Base-by-base conservation (phyloP, 2,797 vertebrate species). In the Astyanax mexicanus region DNA sequence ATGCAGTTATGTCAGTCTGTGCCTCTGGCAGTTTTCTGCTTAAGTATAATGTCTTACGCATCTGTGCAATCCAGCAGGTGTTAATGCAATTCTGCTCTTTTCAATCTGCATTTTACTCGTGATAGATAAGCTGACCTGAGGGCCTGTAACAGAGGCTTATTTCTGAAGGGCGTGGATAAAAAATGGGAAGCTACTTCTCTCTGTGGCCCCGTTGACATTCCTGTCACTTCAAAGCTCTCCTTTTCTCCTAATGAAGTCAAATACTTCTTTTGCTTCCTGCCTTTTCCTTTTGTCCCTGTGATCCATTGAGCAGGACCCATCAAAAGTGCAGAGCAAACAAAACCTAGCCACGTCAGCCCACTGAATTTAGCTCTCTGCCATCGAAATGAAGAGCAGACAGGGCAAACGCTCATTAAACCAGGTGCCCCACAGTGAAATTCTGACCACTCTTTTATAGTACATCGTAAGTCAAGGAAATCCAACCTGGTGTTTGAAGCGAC, bases 341-440 rank as follows among this genome's bases (percentile, higher is more conserved):
- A 83, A 80, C 79, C 64, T 81, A 74, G 75, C 47, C 65, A 71
- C 71, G 65, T 83, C 69, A 77, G 68, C 61, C 45, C 76, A 32
- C n/a, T n/a, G n/a, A 81, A 77, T 76, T 78, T 74, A 83, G 79
- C 62, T 77, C 62, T 77, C 61, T 35, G 55, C 57, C 79, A 84
- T 85, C 79, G 82, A 83, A n/a, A 84, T 74, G 84, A 83, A 88
- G 84, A 82, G 83, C 74, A 85, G 83, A 66, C 38, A 38, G 57
- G 55, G 12, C 29, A 74, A 81, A 77, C 70, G 40, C 84, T 80
- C 78, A 80, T 88, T 85, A 84, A 84, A 79, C 77, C 42, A 77
- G 44, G 75, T 40, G 61, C 64, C 49, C 54, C 40, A 47, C 65
- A 78, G 49, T 37, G 32, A 84, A 58, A 45, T 52, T 42, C 83